Conservation (phyloP, 2,888 invertebrate genomes). For the Heteromyza rotundicornis region DNA sequence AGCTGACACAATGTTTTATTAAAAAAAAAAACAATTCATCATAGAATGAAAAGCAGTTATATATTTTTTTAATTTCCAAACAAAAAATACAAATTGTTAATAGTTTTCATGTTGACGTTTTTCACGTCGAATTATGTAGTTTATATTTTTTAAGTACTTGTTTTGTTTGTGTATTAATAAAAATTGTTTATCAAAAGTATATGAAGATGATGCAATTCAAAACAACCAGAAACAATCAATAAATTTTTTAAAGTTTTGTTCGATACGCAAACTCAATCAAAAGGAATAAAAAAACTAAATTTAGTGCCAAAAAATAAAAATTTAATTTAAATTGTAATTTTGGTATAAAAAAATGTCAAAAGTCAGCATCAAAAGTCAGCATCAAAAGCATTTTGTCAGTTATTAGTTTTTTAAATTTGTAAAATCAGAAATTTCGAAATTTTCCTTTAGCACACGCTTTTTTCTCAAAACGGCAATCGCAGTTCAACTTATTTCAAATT, state of each 20-base stretch:
- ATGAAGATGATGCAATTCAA: conserved; percentile 20
- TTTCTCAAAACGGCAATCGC: conserved; percentile 21
- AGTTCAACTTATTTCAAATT: conserved; percentile 35
- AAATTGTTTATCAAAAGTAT: conserved; percentile 10
- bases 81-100: conserved; percentile 39
- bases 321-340: conserved; percentile 22
- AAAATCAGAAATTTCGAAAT: no score
- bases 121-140: conserved; percentile 34
- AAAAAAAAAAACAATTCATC: conserved; percentile 24
- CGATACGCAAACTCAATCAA: neutral
- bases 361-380: conserved; percentile 45
- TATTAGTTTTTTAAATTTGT: conserved; percentile 48
- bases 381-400: conserved; percentile 65
- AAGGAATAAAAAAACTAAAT: neutral
- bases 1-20: conserved; percentile 63
- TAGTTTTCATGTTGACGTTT: conserved; percentile 40
- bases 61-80: conserved; percentile 26
- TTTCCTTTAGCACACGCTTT: conserved; percentile 27
- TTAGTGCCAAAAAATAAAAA: conserved; percentile 2
- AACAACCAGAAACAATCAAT: conserved; percentile 25
- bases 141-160: conserved; percentile 46
- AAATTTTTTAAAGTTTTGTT: neutral
- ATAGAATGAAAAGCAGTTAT: conserved; percentile 23
- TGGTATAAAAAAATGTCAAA: conserved; percentile 19
- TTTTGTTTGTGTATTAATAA: conserved; percentile 44